Percentiles rank a stretch among this genome's conserved stretches.
phyloP scores from a whole-genome alignment of 2,113 vertebrate genomes.

The Salvelinus sp. region DNA sequence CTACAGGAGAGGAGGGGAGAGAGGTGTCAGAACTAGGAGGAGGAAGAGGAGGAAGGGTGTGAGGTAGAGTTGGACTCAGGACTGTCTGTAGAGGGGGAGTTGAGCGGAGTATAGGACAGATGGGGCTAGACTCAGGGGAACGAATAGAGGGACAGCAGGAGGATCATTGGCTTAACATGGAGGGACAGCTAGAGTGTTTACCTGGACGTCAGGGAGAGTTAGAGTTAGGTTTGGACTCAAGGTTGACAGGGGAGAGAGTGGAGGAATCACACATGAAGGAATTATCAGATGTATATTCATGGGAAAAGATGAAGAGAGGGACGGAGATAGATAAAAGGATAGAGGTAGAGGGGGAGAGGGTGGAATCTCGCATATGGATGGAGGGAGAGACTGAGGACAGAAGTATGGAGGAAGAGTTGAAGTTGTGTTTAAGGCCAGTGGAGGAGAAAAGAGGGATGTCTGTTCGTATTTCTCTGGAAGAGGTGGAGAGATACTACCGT shows the following conservation, averaged over 20 bases:
- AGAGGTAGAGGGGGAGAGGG: neutral
- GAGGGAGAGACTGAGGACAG: slow-evolving; percentile 8
- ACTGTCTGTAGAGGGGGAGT: slow-evolving; percentile 8
- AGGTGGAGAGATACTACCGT: slow-evolving; percentile 69
- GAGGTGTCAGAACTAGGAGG: neutral
- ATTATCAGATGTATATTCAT: no score
- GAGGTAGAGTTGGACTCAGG: slow-evolving; percentile 19
- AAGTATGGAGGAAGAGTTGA: slow-evolving; percentile 14
- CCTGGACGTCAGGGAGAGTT: neutral
- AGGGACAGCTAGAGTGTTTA: slow-evolving; percentile 19
- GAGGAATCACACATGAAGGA: neutral
- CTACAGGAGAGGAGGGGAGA: no score
- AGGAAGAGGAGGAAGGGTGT: slow-evolving; percentile 16
- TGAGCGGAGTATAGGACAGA: neutral
- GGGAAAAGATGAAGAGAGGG: neutral
- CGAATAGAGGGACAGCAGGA: neutral
- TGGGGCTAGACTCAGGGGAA: slow-evolving; percentile 9
- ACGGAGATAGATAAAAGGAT: neutral
- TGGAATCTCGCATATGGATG: neutral
- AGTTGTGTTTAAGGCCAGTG: slow-evolving; percentile 45
- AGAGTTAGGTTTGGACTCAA: no score
- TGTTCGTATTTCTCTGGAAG: slow-evolving; percentile 65
- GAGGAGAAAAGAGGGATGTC: slow-evolving; percentile 27
- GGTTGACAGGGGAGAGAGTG: neutral
- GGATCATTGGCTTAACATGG: no score